Conservation (phyloP, 2,797 vertebrate species). For the Acestrorhynchus altus region DNA sequence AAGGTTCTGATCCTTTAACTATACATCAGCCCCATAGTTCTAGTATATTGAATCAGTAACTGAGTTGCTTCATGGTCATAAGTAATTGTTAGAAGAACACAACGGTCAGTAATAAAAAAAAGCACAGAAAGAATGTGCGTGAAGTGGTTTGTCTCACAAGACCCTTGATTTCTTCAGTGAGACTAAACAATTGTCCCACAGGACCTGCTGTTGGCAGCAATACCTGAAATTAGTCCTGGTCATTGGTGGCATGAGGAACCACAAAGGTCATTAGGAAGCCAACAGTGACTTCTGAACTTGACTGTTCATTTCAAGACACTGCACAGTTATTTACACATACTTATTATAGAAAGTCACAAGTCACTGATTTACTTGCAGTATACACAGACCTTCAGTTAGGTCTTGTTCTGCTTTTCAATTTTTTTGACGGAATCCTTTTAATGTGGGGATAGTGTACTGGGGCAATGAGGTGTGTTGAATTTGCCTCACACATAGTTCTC, state of each 20-base stretch:
- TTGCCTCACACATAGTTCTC: too few relatives aligned
- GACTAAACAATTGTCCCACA: slow-evolving; percentile 9
- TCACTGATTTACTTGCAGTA: background rate
- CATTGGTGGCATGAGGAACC: slow-evolving; percentile 38
- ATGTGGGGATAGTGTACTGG: too few relatives aligned
- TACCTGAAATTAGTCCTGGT: slow-evolving; percentile 53
- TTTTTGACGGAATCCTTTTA: too few relatives aligned
- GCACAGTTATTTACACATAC: background rate
- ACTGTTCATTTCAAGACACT: slow-evolving; percentile 29
- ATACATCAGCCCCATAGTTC: background rate
- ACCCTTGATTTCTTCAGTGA: background rate
- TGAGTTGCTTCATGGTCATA: slow-evolving; percentile 44
- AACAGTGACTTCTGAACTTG: slow-evolving; percentile 10
- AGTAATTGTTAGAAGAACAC: slow-evolving; percentile 21
- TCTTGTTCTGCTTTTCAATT: too few relatives aligned
- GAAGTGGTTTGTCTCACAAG: background rate
- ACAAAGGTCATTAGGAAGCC: slow-evolving; percentile 30
- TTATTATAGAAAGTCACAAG: background rate
- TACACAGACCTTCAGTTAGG: too few relatives aligned
- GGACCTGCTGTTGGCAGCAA: background rate
- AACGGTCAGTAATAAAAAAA: slow-evolving; percentile 33
- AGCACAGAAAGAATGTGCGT: background rate
- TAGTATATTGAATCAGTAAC: slow-evolving; percentile 3
- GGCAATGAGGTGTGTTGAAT: too few relatives aligned
- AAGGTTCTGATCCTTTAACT: background rate